phyloP scores from a whole-genome alignment of 2,797 vertebrate genomes.

The Lepidocolaptes lacrymiger region DNA sequence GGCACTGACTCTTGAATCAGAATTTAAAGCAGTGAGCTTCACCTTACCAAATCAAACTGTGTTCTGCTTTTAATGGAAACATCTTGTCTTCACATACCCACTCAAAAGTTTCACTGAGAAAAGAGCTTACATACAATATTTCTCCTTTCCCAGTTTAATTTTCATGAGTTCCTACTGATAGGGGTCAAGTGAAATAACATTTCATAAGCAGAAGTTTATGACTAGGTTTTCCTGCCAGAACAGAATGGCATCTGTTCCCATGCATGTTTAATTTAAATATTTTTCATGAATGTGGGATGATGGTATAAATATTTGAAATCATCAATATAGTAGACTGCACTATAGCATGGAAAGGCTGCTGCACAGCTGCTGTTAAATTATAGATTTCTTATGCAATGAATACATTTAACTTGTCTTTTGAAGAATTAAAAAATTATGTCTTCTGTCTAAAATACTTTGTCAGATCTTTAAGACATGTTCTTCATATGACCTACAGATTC shows the following conservation, averaged over 20 bases:
- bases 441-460: constrained; percentile 72
- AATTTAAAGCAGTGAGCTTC: neutral
- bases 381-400: constrained; percentile 77
- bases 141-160: constrained; percentile 58
- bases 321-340: constrained; percentile 73
- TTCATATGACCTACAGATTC: constrained; percentile 61
- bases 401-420: constrained; percentile 71
- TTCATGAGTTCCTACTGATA: constrained; percentile 64
- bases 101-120: constrained; percentile 51
- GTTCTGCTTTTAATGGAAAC: constrained; percentile 33
- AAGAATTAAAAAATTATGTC: constrained; percentile 75
- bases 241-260: constrained; percentile 73
- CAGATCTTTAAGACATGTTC: constrained; percentile 51
- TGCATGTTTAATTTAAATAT: constrained; percentile 76
- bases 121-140: constrained; percentile 49
- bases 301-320: constrained; percentile 78
- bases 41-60: constrained; percentile 23
- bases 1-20: neutral
- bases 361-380: constrained; percentile 75
- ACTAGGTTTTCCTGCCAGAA: constrained; percentile 71
- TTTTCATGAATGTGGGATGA: constrained; percentile 74
- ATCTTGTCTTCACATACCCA: constrained; percentile 47
- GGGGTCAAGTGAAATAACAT: constrained; percentile 71
- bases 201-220: constrained; percentile 68
- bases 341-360: constrained; percentile 70